Conservation (phyloP, 2,888 invertebrate genomes). For the Melangyna quadrimaculata region DNA sequence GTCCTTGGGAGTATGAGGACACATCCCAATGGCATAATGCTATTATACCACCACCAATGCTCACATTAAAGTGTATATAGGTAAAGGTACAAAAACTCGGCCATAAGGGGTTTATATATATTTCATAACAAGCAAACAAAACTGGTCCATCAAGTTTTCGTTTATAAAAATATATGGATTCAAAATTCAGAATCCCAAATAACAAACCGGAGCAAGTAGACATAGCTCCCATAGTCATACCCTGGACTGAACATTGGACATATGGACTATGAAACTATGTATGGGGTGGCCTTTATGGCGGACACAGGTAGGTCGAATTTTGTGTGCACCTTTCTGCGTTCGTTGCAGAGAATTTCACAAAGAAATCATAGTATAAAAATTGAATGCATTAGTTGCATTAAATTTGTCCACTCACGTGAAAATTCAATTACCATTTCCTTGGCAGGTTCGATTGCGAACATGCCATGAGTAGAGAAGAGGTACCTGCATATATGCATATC, state of each 20-base stretch:
- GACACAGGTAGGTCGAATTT: slow-evolving; percentile 25
- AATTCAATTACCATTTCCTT: slow-evolving; percentile 78
- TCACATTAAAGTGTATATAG: slow-evolving; percentile 25
- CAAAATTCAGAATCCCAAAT: slow-evolving; percentile 46
- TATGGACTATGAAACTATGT: background rate
- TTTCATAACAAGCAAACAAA: slow-evolving; percentile 66
- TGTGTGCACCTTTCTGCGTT: slow-evolving; percentile 42
- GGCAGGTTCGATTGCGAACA: slow-evolving; percentile 62
- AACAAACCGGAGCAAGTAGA: background rate
- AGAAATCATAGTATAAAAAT: slow-evolving; percentile 31
- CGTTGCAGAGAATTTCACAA: slow-evolving; percentile 27
- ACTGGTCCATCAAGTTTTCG: slow-evolving; percentile 13
- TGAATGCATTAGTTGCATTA: slow-evolving; percentile 72
- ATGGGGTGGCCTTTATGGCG: background rate
- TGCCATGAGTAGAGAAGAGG: background rate
- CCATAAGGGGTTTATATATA: slow-evolving; percentile 63
- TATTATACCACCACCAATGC: slow-evolving; percentile 31
- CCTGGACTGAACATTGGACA: background rate
- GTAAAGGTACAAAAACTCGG: slow-evolving; percentile 51
- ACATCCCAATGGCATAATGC: slow-evolving; percentile 56
- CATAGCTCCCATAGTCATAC: background rate
- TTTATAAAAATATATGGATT: background rate
- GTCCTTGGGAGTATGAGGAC: slow-evolving; percentile 18
- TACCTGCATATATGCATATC: no score
- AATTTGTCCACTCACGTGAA: slow-evolving; percentile 78